Percentiles rank a stretch among this genome's conserved stretches.
Conservation (phyloP, 2,888 invertebrate species). For the Atrina japonica region DNA sequence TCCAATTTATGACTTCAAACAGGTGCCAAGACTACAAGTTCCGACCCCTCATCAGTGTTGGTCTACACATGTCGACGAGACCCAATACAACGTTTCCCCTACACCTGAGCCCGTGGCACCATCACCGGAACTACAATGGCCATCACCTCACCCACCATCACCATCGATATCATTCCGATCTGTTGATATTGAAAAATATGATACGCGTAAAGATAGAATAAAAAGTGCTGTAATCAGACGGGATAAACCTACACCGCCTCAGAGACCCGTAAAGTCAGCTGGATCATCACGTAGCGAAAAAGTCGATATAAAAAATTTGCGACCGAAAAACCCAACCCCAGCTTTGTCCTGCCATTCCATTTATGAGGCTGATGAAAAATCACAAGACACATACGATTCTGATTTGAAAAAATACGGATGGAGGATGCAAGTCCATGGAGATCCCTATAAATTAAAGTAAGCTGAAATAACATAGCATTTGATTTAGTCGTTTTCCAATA, state of each 20-base stretch:
- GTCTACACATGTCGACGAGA: conserved; percentile 64
- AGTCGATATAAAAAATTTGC: not conserved
- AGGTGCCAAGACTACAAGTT: conserved; percentile 59
- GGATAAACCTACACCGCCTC: conserved; percentile 52
- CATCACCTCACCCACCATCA: conserved; percentile 28
- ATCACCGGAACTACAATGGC: conserved; percentile 17
- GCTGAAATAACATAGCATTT: conserved; percentile 43
- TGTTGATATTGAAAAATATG: conserved; percentile 2
- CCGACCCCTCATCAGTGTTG: conserved; percentile 70
- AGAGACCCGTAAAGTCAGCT: conserved; percentile 60
- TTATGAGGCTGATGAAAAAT: conserved; percentile 17
- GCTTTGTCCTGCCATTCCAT: conserved; percentile 13
- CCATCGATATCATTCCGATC: conserved; percentile 16
- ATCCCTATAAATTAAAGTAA: conserved; percentile 77
- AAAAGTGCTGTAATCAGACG: conserved; percentile 64
- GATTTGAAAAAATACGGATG: conserved; percentile 73
- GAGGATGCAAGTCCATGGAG: conserved; percentile 76
- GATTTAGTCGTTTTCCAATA: not conserved
- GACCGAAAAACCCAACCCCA: conserved; percentile 34
- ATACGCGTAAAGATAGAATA: conserved; percentile 39
- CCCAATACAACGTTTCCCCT: conserved; percentile 51
- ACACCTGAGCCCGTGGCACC: conserved; percentile 32
- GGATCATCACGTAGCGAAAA: conserved; percentile 50
- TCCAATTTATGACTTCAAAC: conserved; percentile 62
- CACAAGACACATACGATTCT: conserved; percentile 62